Conservation (phyloP, 1,140 invertebrate species). For the Drosophila repleta region DNA sequence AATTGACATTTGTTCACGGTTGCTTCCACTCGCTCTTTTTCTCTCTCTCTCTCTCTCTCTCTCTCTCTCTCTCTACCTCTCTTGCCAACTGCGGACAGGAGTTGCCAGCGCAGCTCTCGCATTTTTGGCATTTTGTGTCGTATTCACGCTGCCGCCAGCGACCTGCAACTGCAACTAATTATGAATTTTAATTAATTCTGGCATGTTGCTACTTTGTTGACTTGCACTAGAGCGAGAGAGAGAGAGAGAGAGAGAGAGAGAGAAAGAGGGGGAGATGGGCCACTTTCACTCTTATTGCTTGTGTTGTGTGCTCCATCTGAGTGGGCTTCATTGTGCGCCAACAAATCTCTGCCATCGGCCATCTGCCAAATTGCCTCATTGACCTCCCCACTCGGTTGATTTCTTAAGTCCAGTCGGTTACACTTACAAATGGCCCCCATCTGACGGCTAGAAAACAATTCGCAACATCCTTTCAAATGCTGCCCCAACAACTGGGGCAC, state of each 20-base stretch:
- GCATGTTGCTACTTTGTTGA: slow-evolving; percentile 49
- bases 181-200: slow-evolving; percentile 74
- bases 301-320: slow-evolving; percentile 8
- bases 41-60: background rate
- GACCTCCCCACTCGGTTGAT: background rate
- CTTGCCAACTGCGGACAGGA: slow-evolving; percentile 8
- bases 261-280: background rate
- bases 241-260: background rate
- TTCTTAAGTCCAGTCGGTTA: background rate
- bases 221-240: slow-evolving; percentile 9
- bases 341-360: slow-evolving; percentile 1
- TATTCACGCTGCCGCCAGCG: slow-evolving; percentile 7
- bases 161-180: slow-evolving; percentile 65
- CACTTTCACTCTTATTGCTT: slow-evolving; percentile 8
- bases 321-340: slow-evolving; percentile 1
- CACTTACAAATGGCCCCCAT: background rate
- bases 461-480: background rate
- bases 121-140: slow-evolving; percentile 37
- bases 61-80: background rate
- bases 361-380: slow-evolving; percentile 16
- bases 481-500: too few relatives aligned
- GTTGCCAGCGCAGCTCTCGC: slow-evolving; percentile 42
- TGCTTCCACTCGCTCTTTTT: background rate
- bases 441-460: background rate
- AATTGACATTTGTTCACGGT: slow-evolving; percentile 35